These are phyloP conservation scores for Protonibea diacanthus DNA, from an alignment of 2,797 vertebrate genomes.

Conservation along the genomic window DNA sequence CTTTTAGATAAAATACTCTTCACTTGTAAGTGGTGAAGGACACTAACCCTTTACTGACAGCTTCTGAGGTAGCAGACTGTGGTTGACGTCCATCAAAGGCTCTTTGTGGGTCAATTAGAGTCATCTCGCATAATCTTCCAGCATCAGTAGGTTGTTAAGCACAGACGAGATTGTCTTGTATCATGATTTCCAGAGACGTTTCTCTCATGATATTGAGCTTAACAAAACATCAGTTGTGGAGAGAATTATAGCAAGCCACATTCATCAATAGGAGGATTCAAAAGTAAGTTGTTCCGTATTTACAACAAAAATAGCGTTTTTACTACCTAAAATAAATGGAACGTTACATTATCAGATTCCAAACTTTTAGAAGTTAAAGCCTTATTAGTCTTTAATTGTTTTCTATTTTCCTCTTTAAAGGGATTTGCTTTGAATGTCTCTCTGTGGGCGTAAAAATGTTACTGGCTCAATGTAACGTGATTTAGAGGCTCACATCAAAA, in stretches of 20 bases:
- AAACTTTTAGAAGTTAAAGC: slow-evolving; percentile 58
- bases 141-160: background rate
- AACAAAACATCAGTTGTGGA: background rate
- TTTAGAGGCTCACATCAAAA: slow-evolving; percentile 72
- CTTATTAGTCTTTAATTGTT: slow-evolving; percentile 67
- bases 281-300: slow-evolving; percentile 24
- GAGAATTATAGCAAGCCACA: background rate
- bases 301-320: slow-evolving; percentile 46
- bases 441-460: slow-evolving; percentile 63
- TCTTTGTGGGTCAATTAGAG: background rate
- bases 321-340: slow-evolving; percentile 50
- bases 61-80: background rate
- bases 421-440: slow-evolving; percentile 64
- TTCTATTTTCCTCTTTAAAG: slow-evolving; percentile 56
- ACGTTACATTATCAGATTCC: slow-evolving; percentile 65
- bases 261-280: background rate
- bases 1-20: background rate
- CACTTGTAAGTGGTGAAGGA: background rate
- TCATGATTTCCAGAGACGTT: background rate
- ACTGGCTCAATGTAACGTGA: slow-evolving; percentile 55
- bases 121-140: background rate
- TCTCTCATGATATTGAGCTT: background rate
- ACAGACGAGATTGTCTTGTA: background rate
- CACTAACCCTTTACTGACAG: background rate
- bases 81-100: background rate